Evolutionary conservation across 1,140 invertebrate genomes (phyloP), one percentile per base, ranked within the genome.

Genomic region (Drosophila lini): DNA sequence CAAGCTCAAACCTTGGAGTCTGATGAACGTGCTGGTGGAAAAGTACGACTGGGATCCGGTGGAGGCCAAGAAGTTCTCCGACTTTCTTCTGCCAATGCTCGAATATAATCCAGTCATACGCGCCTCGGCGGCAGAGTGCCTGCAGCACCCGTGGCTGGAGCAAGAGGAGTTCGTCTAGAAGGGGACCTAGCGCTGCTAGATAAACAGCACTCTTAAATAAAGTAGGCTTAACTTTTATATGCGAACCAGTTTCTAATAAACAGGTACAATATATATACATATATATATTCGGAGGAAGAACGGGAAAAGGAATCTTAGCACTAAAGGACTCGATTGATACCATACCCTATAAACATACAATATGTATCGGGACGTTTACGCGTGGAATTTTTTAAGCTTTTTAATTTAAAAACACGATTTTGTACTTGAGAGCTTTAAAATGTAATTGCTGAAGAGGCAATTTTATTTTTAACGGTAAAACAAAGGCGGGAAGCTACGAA

Each of bases 41-140:
- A 99, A 99, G 92, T 99, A 99, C 93, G 96, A 98, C 80, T 99
- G 98, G 98, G 94, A 95, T 84, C 93, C 95, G 47, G 94, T 95
- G 68, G 96, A 98, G 90, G 98, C 98, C 9, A 94, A 95, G 83
- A 96, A 96, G 78, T 99, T 99, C 94, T 95, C 97, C 15, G 96
- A 97, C 90, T 99, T 99, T 93, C 94, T 99, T 74, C 94, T 96
- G 78, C 98, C 98, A 44, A 99, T 99, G 98, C 94, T 99, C 65
- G 95, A 96, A 77, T 99, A 97, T 93, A 98, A 99, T 93, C 97
- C 98, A n/a, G 95, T 95, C 74, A 94, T 95, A 81, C 94, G 99
- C 82, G 98, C 98, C 38, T 99, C 98, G 45, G 99, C 99, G 56
- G 95, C 95, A 44, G 95, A 99, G 92, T 98, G 98, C 94, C 94